These are phyloP conservation scores for Eulemur mongoz DNA, from an alignment of 2,797 vertebrate genomes.

Conservation along the genomic window DNA sequence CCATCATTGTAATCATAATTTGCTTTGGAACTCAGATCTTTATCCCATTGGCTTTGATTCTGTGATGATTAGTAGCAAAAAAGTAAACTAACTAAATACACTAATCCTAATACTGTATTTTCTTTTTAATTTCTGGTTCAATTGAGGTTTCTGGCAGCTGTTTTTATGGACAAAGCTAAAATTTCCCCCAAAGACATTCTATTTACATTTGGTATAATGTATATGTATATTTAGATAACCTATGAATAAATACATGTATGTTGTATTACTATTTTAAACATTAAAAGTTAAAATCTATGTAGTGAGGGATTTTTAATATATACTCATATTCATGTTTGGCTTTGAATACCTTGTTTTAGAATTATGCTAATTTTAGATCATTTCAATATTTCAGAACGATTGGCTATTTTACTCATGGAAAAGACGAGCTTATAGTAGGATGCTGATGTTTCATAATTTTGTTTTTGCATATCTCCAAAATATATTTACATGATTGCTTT, in stretches of 20 bases:
- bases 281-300: conserved; percentile 17
- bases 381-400: conserved; percentile 45
- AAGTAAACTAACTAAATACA: background rate
- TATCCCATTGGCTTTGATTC: background rate
- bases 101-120: conserved; percentile 17
- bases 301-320: background rate
- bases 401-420: background rate
- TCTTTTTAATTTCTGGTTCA: background rate
- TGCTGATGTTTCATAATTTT: conserved; percentile 37
- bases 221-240: background rate
- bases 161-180: conserved; percentile 30
- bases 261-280: conserved; percentile 19
- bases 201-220: conserved; percentile 4
- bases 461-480: conserved; percentile 34
- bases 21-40: background rate
- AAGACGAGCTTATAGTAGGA: background rate
- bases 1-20: background rate
- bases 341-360: conserved; percentile 1
- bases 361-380: background rate
- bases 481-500: conserved; percentile 49
- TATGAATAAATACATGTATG: background rate
- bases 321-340: background rate
- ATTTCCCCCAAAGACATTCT: background rate
- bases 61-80: background rate
- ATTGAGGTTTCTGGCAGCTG: background rate